phyloP scores from a whole-genome alignment of 1,140 invertebrate genomes.

The Musca domestica region DNA sequence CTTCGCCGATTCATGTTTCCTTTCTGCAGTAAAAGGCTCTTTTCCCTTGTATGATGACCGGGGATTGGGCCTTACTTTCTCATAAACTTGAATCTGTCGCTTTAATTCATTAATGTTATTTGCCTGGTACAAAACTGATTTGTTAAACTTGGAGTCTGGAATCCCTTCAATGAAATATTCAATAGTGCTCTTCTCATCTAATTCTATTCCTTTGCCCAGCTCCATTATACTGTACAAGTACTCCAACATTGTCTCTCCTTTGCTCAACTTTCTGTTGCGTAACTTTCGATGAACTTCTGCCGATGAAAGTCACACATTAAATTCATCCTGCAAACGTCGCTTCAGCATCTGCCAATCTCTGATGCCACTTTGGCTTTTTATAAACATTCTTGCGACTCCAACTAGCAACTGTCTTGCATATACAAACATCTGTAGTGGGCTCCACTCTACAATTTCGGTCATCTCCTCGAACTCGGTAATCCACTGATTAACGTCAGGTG shows the following conservation, averaged over 20 bases:
- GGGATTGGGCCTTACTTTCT: not conserved
- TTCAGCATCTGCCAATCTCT: not conserved
- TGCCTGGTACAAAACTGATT: conserved; percentile 2
- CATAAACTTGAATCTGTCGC: not conserved
- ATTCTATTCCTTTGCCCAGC: not conserved
- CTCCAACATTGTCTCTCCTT: too few species aligned
- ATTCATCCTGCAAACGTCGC: not conserved
- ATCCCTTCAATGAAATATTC: too few species aligned
- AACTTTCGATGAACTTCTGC: not conserved
- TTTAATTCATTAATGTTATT: not conserved
- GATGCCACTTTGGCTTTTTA: conserved; percentile 4
- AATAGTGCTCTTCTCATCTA: conserved; percentile 9
- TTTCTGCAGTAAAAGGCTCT: not conserved
- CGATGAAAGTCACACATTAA: not conserved
- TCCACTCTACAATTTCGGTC: too few species aligned
- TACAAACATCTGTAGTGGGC: too few species aligned
- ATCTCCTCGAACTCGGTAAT: too few species aligned
- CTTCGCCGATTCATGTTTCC: not conserved
- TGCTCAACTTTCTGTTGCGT: too few species aligned
- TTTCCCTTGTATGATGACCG: too few species aligned
- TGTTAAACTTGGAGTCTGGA: not conserved
- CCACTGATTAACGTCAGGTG: too few species aligned
- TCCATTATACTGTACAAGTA: conserved; percentile 12
- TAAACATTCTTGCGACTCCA: too few species aligned
- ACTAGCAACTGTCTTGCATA: too few species aligned